These are phyloP conservation scores for Danaus chrysippus DNA, from an alignment of 2,888 invertebrate species.

Conservation along the genomic window DNA sequence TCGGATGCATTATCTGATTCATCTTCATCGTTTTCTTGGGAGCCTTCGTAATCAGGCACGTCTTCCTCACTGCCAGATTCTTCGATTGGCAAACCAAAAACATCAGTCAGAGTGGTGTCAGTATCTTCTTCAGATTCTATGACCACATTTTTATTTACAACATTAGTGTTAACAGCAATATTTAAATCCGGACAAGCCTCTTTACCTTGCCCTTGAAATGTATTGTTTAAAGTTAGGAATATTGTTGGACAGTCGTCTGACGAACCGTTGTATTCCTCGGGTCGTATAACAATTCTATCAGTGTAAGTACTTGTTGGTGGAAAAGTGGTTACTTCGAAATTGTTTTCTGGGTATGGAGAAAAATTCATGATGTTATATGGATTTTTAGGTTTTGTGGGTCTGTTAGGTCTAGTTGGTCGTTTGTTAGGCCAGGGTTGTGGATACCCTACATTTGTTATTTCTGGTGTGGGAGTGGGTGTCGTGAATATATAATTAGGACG, in stretches of 20 bases:
- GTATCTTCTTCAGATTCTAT: conserved; percentile 68
- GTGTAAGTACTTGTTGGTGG: conserved; percentile 61
- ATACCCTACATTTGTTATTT: conserved; percentile 69
- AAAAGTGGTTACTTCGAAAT: conserved; percentile 67
- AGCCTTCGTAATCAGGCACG: conserved; percentile 53
- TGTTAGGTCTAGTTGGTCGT: conserved; percentile 40
- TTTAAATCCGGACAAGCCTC: conserved; percentile 84
- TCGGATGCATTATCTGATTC: conserved; percentile 55
- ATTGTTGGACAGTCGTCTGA: conserved; percentile 78
- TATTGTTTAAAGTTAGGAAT: conserved; percentile 75
- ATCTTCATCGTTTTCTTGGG: conserved; percentile 53
- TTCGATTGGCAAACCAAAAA: conserved; percentile 58
- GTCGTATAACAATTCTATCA: conserved; percentile 69
- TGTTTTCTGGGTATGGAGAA: conserved; percentile 44
- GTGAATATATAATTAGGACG: conserved; percentile 56
- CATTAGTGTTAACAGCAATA: conserved; percentile 84
- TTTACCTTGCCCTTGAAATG: conserved; percentile 77
- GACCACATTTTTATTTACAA: conserved; percentile 79
- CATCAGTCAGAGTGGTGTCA: conserved; percentile 53
- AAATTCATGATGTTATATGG: conserved; percentile 52
- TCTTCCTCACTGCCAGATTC: conserved; percentile 56
- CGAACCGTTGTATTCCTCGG: conserved; percentile 66
- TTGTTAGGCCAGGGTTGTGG: conserved; percentile 43
- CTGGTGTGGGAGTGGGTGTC: conserved; percentile 58
- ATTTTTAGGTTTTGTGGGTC: conserved; percentile 57